A percentile compares a stretch with the other conserved stretches of the same genome.
Conservation (phyloP, 2,113 vertebrate species). For the Osmerus mordax region DNA sequence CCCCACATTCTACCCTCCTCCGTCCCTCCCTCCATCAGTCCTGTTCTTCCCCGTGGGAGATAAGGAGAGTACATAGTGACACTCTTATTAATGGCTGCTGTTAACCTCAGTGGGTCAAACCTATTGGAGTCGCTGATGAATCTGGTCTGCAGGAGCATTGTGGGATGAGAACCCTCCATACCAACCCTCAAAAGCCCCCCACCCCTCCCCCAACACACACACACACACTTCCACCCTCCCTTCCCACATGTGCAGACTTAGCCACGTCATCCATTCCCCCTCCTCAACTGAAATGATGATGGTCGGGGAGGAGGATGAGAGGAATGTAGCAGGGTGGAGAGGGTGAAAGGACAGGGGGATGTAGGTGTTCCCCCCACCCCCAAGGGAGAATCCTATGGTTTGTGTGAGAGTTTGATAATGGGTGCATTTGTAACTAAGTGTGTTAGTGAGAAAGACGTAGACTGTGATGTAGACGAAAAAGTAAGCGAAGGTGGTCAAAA, state of each 20-base stretch:
- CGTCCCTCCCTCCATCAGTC: conserved; percentile 33
- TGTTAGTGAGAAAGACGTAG: no score
- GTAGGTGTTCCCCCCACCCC: not conserved
- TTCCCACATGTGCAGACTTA: conserved; percentile 7
- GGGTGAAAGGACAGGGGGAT: not conserved
- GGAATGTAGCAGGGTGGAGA: not conserved
- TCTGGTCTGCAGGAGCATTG: conserved; percentile 84
- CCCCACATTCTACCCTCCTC: conserved; percentile 35
- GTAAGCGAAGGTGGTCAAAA: no score
- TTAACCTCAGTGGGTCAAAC: conserved; percentile 96
- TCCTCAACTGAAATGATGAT: not conserved
- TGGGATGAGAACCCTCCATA: conserved; percentile 41
- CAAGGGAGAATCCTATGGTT: not conserved
- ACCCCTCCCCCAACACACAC: conserved; percentile 48
- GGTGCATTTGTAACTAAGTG: not conserved
- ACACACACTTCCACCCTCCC: not conserved
- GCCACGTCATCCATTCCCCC: conserved; percentile 17
- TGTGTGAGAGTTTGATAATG: not conserved
- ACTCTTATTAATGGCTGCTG: conserved; percentile 91
- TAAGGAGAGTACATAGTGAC: conserved; percentile 55
- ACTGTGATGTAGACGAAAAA: no score
- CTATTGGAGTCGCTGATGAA: conserved; percentile 93
- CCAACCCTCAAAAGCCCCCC: conserved; percentile 70
- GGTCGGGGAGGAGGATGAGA: conserved; percentile 5
- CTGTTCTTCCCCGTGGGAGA: conserved; percentile 55